Base-by-base conservation (phyloP, 2,797 vertebrate species). In the Pangasius macronema region DNA sequence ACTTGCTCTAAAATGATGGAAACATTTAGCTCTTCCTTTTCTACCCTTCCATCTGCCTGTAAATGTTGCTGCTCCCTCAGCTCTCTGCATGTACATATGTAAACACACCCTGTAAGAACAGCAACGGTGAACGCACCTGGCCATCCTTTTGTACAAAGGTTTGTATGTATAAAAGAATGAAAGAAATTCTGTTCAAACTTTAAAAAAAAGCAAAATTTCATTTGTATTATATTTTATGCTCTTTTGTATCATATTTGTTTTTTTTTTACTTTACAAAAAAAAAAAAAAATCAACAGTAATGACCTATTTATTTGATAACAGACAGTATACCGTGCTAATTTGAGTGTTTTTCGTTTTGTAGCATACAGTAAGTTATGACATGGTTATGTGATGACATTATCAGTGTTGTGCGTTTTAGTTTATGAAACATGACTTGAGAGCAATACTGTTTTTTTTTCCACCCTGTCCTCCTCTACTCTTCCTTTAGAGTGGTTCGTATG, bases 111-210 rank as follows among this genome's bases (percentile, higher is more conserved):
- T 96, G 89, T 96, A 95, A 91, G 94, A 95, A 97, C 96, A 97
- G 96, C 96, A 96, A 94, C 92, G 95, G 91, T 96, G 93, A 90
- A 92, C 93, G 93, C 96, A 95, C 94, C 94, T 92, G 96, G 96
- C 96, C 97, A 97, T 98, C 96, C 95, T 96, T 95, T 97, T 98
- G 97, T 97, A 98, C 95, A 97, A 95, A 95, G 96, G 94, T 94
- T 94, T 95, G 93, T 96, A 95, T 96, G 95, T 96, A 95, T 95
- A 96, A 96, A 95, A 92, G 93, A 94, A 94, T 93, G 92, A 94
- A 95, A 92, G 93, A 94, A 93, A 94, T 94, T 92, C 82, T 92
- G 94, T 95, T 94, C 93, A 95, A 93, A 94, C 92, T 95, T 95
- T 95, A 93, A 93, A 93, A 83, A 83, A 70, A 82, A 82, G 36